Percentiles rank a stretch among this genome's conserved stretches.
Conservation (phyloP, 2,888 invertebrate species). For the Atrina japonica region DNA sequence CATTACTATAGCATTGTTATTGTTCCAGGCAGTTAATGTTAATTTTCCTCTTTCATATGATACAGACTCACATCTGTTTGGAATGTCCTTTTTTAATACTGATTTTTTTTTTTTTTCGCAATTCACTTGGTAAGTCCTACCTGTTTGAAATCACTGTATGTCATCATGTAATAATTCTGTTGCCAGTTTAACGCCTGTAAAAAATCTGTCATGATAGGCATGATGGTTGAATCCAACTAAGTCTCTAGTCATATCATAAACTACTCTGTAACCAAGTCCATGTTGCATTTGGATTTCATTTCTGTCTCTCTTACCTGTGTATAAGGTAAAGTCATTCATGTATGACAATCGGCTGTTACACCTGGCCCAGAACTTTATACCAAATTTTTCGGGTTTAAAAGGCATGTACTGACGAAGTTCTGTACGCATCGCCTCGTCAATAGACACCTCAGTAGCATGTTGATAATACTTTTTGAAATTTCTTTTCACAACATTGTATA, state of each 20-base stretch:
- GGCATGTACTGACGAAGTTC: constrained; percentile 22
- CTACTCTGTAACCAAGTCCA: constrained; percentile 4
- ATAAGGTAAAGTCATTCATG: constrained; percentile 5
- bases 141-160: background rate
- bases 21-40: constrained; percentile 4
- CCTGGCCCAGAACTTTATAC: constrained; percentile 21
- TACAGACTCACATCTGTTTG: background rate
- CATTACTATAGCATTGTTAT: background rate
- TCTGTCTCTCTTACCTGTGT: too few species aligned
- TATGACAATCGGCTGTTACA: background rate
- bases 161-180: background rate
- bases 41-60: constrained; percentile 2
- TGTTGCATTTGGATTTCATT: background rate
- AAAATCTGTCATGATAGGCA: constrained; percentile 6
- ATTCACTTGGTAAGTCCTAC: constrained; percentile 2
- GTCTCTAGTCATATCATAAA: background rate
- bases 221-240: constrained; percentile 5
- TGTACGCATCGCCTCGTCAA: background rate
- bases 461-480: too few species aligned
- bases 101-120: background rate
- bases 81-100: background rate
- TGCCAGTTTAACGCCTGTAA: background rate
- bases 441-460: too few species aligned
- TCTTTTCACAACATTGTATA: too few species aligned
- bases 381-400: constrained; percentile 18